Percentiles rank a stretch among this genome's conserved stretches.
These are phyloP conservation scores for Xiphophorus maculatus DNA, from an alignment of 2,113 vertebrate genomes.

Conservation along the genomic window DNA sequence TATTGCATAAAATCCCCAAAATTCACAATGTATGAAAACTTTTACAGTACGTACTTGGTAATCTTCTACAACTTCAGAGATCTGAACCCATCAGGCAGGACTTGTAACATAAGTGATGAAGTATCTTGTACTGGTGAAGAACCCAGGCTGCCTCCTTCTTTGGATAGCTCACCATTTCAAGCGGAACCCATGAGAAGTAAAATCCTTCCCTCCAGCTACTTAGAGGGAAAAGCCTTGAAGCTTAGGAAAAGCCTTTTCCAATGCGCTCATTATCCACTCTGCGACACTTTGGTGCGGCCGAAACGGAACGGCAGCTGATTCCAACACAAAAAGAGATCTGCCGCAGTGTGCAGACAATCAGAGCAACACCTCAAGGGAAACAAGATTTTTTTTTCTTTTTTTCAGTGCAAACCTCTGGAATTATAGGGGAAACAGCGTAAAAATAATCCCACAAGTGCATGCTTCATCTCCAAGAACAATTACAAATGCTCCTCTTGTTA, in stretches of 20 bases:
- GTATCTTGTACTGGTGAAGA: slow-evolving; percentile 6
- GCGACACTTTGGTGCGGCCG: slow-evolving; percentile 62
- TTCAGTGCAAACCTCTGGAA: slow-evolving; percentile 17
- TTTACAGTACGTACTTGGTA: no score
- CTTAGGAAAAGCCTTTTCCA: slow-evolving; percentile 73
- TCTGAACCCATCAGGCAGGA: background rate
- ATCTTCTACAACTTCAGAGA: no score
- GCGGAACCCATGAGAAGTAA: slow-evolving; percentile 44
- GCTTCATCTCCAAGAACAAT: background rate
- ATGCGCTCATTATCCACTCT: slow-evolving; percentile 70
- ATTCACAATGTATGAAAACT: no score
- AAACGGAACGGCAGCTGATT: slow-evolving; percentile 57
- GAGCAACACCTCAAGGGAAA: slow-evolving; percentile 8
- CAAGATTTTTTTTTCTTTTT: background rate
- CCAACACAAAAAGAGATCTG: slow-evolving; percentile 48
- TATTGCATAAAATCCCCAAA: no score
- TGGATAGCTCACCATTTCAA: slow-evolving; percentile 29
- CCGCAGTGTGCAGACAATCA: slow-evolving; percentile 15
- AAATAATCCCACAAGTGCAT: slow-evolving; percentile 2
- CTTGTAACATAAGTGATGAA: no score
- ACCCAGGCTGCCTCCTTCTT: slow-evolving; percentile 21
- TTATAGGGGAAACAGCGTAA: background rate
- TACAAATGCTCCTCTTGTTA: background rate
- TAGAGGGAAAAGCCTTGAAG: slow-evolving; percentile 66
- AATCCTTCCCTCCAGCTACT: slow-evolving; percentile 62